Evolutionary conservation across 2,797 vertebrate genomes (phyloP), one percentile per base, ranked within the genome.

Genomic region (Aphelocoma californica): DNA sequence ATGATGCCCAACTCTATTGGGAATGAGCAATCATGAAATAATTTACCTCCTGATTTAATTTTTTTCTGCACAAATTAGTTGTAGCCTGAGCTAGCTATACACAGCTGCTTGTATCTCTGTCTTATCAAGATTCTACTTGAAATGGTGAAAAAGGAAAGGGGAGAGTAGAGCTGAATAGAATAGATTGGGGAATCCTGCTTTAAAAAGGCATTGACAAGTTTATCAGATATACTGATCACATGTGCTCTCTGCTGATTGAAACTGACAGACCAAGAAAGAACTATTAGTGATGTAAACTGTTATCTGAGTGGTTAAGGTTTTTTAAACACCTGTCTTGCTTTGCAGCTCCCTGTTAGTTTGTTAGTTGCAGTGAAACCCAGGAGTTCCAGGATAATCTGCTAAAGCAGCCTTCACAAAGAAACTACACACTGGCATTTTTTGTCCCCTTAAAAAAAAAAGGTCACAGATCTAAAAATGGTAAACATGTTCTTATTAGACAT

Each of bases 31-130:
- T 99, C 99, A 99, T 98, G 98, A 98, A 99, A 99, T 99, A 99
- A 99, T 99, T 99, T 99, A 99, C 98, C 98, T 98, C 98, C 98
- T 99, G 99, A 99, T 99, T 99, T 99, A 99, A 99, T 99, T 99
- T 99, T 98, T 99, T 98, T 98, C 98, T 97, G 97, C 98, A 98
- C 97, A 98, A 98, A 98, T 98, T 98, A 98, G 97, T 98, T 98
- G 97, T 98, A 97, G 97, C 94, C 95, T 89, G 97, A 97, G 93
- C 96, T 95, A 94, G 96, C 97, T 92, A 89, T 93, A 97, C 96
- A 97, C 97, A 98, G 97, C 97, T 97, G 97, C 91, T 90, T 92
- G 90, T 96, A 95, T 93, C 96, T 97, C 96, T 95, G 97, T 96
- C 96, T 98, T 98, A 98, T 97, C 97, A 97, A 97, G 97, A 97